phyloP scores from a whole-genome alignment of 2,888 invertebrate species.

The Petrolisthes manimaculis region DNA sequence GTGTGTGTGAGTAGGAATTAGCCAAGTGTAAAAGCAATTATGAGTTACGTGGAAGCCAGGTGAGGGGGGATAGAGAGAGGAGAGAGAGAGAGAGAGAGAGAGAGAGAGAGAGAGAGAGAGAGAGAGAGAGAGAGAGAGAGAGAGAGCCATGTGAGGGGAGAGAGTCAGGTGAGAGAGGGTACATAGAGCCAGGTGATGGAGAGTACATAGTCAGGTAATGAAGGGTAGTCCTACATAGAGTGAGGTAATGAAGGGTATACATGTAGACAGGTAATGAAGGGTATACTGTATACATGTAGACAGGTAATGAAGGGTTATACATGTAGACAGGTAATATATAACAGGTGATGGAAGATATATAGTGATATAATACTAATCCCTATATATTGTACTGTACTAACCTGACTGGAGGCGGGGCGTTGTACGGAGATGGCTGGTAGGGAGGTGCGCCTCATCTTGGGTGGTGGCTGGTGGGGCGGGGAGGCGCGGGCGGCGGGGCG shows the following conservation, averaged over 20 bases:
- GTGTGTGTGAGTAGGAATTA: too few species aligned
- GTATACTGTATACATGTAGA: background rate
- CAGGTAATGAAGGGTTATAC: background rate
- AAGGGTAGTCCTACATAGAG: background rate
- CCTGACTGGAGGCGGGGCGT: slow-evolving; percentile 50
- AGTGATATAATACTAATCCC: too few species aligned
- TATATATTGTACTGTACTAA: background rate
- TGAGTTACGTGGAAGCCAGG: too few species aligned
- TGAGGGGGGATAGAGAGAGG: too few species aligned
- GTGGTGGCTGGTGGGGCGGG: slow-evolving; percentile 63
- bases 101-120: background rate
- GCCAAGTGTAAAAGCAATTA: too few species aligned
- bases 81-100: slow-evolving; percentile 25
- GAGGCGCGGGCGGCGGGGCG: slow-evolving; percentile 65
- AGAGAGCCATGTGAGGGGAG: background rate
- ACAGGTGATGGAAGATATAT: background rate
- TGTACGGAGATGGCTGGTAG: slow-evolving; percentile 69
- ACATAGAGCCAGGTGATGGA: background rate
- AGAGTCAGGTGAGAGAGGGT: background rate
- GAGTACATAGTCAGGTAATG: background rate
- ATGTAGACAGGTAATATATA: background rate
- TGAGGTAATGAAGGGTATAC: background rate
- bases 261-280: background rate
- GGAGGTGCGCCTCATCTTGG: slow-evolving; percentile 70
- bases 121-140: slow-evolving; percentile 6